Base-by-base conservation (phyloP, 2,888 invertebrate genomes). In the Elysia crispata region DNA sequence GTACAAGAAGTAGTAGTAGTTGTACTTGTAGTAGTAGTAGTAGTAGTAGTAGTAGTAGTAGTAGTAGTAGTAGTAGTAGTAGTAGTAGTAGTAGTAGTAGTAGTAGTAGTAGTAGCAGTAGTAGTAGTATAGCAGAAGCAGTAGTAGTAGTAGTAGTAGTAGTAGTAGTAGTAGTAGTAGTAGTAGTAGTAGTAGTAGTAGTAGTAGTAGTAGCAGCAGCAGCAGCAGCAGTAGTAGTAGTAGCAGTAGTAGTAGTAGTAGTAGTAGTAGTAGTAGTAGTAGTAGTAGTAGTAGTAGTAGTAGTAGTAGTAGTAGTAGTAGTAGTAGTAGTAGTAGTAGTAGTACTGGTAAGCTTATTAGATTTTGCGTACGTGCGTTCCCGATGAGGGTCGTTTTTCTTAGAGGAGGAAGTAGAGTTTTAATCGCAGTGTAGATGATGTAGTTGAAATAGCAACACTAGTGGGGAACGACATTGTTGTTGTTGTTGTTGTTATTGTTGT, bases 171-270 rank as follows among this genome's bases (percentile, higher is more conserved):
- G 62, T 62, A 20, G 62, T 62, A 20, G 62, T 62, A 20, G n/a
- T 62, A 20, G 62, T 62, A 20, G 62, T 62, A 20, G 62, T 62
- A 20, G 11, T 13, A 13, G 62, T 6, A 20, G 62, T 62, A 20
- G 62, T 62, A 20, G n/a, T 62, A 20, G 62, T 62, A 20, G 62
- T 62, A 20, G n/a, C n/a, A 20, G 62, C n/a, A 20, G 62, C n/a
- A 20, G 62, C n/a, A 20, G n/a, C n/a, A 20, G 62, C n/a, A n/a
- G n/a, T n/a, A n/a, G n/a, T n/a, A n/a, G n/a, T n/a, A n/a, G n/a
- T n/a, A n/a, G n/a, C n/a, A n/a, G 70, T 70, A 70, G 70, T 70
- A 70, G 70, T 70, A 70, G 70, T 70, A 70, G 70, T 49, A 33
- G 70, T 70, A 70, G 41, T 33, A 70, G 15, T 5, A 70, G 41